Evolutionary conservation across 2,797 vertebrate genomes (phyloP).

Genomic region (Dendrocincla fuliginosa): DNA sequence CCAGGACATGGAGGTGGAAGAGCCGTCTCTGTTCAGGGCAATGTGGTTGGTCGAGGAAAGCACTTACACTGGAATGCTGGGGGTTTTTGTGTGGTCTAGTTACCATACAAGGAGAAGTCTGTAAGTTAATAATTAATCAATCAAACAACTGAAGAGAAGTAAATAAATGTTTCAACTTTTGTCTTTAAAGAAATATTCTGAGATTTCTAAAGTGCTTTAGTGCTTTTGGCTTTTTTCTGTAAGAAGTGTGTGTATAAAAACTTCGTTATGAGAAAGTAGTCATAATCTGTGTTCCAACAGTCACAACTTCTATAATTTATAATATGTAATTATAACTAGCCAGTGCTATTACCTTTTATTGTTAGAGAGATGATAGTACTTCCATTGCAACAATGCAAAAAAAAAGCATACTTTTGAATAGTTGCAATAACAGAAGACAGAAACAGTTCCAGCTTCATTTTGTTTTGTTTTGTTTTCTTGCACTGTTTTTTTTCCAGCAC

Average conservation of each 20-base stretch:
- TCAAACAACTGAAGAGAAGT: neutral
- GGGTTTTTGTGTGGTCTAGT: neutral
- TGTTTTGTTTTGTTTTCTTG: neutral
- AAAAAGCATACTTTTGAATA: neutral
- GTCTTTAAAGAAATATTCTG: neutral
- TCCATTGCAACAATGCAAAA: neutral
- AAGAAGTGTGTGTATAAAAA: neutral
- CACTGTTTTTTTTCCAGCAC: neutral
- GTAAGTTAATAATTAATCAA: neutral
- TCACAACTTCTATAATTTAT: neutral
- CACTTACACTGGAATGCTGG: neutral
- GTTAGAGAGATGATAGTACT: neutral
- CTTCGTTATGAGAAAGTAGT: neutral
- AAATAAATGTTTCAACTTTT: neutral
- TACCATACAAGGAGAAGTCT: neutral
- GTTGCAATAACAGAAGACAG: neutral
- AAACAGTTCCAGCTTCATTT: neutral
- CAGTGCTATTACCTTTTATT: neutral
- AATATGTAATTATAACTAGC: neutral
- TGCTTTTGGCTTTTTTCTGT: neutral
- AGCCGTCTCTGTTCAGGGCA: neutral
- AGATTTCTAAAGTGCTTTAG: neutral
- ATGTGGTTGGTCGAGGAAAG: neutral
- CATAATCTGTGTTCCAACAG: neutral
- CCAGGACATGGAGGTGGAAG: neutral